A percentile compares a stretch with the other conserved stretches of the same genome.
Evolutionary conservation across 35 echinoderm and acorn worm species (phyloP).

Genomic region (Lytechinus pictus): DNA sequence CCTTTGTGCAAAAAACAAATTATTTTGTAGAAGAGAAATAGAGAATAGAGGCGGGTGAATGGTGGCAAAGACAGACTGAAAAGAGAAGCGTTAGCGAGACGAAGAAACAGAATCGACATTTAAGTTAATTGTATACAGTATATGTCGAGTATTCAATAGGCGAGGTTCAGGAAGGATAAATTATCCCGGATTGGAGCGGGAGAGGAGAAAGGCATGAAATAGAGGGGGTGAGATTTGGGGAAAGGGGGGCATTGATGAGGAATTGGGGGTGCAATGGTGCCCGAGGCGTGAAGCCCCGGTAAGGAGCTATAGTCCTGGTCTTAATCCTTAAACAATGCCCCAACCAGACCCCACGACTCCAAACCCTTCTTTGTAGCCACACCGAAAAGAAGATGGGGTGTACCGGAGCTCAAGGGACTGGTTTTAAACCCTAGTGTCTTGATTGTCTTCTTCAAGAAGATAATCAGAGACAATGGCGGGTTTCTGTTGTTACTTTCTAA

Average conservation of each 20-base stretch:
- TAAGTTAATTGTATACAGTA: constrained; percentile 35
- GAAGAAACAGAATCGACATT: constrained; percentile 17
- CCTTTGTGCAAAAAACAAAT: constrained; percentile 42
- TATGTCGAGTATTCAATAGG: constrained; percentile 23
- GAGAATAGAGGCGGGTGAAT: neutral
- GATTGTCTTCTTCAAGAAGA: constrained; percentile 30
- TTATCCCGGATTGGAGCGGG: constrained; percentile 21
- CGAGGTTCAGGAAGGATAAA: constrained; percentile 8
- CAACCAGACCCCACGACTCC: constrained; percentile 29
- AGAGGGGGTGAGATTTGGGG: constrained; percentile 23
- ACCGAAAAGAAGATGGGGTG: constrained; percentile 21
- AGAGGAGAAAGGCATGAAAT: neutral
- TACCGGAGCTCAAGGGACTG: neutral
- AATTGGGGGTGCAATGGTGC: neutral
- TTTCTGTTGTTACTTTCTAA: constrained; percentile 48
- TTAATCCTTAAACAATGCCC: constrained; percentile 36
- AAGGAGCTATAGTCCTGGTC: constrained; percentile 23
- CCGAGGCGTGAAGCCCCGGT: constrained; percentile 22
- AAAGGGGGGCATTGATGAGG: neutral
- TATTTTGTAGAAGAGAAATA: constrained; percentile 21
- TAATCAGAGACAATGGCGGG: constrained; percentile 31
- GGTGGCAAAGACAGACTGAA: neutral
- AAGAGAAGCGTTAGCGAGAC: constrained; percentile 15
- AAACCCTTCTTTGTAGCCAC: neutral
- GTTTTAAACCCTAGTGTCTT: neutral